A percentile compares a stretch with the other conserved stretches of the same genome.
These are phyloP conservation scores for Bhutanitis thaidina DNA, from an alignment of 2,888 invertebrate genomes.

Conservation along the genomic window DNA sequence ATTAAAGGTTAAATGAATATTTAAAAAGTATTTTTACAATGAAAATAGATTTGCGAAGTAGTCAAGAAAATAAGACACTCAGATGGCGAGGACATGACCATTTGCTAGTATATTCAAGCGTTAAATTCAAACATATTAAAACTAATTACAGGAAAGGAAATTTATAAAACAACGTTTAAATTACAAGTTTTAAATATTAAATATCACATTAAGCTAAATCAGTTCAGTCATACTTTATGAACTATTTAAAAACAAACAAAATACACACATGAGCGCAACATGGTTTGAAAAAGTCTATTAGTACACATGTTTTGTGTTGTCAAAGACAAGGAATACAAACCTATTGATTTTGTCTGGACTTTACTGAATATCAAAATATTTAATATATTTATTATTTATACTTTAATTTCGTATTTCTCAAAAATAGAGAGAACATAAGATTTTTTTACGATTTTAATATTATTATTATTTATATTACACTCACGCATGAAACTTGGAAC, in stretches of 20 bases:
- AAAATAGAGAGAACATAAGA: conserved; percentile 10
- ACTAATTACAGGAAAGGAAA: conserved; percentile 44
- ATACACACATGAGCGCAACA: conserved; percentile 20
- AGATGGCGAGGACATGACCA: conserved; percentile 22
- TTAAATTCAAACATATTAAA: conserved; percentile 34
- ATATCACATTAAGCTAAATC: conserved; percentile 78
- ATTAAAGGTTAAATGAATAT: too few relatives aligned
- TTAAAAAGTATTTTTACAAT: too few relatives aligned
- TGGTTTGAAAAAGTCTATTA: neutral
- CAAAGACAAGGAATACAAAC: neutral
- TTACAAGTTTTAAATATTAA: conserved; percentile 73
- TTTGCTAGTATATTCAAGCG: conserved; percentile 31
- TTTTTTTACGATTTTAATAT: neutral
- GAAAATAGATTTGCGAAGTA: too few relatives aligned
- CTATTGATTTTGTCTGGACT: neutral
- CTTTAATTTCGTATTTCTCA: neutral
- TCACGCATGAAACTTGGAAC: neutral
- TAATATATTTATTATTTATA: neutral
- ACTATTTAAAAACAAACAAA: conserved; percentile 48
- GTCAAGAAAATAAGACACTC: too few relatives aligned
- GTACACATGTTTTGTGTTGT: too few relatives aligned
- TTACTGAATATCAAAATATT: conserved; percentile 4
- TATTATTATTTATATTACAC: neutral
- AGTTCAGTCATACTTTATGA: conserved; percentile 69
- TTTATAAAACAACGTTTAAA: conserved; percentile 53